These are phyloP conservation scores for Albula goreensis DNA, from an alignment of 2,113 vertebrate species.

Conservation along the genomic window DNA sequence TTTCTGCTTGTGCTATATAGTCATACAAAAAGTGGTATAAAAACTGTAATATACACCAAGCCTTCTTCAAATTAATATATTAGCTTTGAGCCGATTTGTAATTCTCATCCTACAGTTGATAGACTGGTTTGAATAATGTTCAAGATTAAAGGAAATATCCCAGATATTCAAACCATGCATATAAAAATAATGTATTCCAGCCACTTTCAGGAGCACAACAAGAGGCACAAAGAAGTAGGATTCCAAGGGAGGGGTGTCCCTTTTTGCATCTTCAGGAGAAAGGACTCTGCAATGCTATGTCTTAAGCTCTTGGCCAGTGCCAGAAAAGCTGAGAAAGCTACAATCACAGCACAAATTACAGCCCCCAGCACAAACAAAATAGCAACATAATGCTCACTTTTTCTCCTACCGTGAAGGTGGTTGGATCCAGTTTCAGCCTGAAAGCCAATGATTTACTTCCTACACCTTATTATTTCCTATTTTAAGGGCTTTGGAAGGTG, in stretches of 20 bases:
- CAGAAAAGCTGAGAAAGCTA: not conserved
- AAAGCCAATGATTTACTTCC: slow-evolving; percentile 1
- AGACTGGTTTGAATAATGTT: not conserved
- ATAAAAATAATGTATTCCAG: not conserved
- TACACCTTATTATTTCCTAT: slow-evolving; percentile 10
- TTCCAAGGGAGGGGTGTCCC: not conserved
- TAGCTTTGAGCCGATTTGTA: not conserved
- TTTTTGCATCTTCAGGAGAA: not conserved
- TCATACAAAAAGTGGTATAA: too few relatives aligned
- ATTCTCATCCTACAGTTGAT: not conserved
- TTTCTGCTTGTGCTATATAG: too few relatives aligned
- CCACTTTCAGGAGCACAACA: not conserved
- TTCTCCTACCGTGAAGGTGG: slow-evolving; percentile 1
- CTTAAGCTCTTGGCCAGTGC: not conserved
- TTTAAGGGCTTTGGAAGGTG: not conserved
- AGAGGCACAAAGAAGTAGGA: not conserved
- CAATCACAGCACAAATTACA: not conserved
- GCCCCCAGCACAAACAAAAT: not conserved
- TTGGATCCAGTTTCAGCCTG: slow-evolving; percentile 4
- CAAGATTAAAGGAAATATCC: not conserved
- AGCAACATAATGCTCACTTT: not conserved
- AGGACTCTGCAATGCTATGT: not conserved
- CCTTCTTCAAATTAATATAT: not conserved
- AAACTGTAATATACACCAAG: too few relatives aligned
- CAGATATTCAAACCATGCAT: not conserved